Evolutionary conservation across 2,888 invertebrate genomes (phyloP).

Genomic region (Polydrusus tereticollis): DNA sequence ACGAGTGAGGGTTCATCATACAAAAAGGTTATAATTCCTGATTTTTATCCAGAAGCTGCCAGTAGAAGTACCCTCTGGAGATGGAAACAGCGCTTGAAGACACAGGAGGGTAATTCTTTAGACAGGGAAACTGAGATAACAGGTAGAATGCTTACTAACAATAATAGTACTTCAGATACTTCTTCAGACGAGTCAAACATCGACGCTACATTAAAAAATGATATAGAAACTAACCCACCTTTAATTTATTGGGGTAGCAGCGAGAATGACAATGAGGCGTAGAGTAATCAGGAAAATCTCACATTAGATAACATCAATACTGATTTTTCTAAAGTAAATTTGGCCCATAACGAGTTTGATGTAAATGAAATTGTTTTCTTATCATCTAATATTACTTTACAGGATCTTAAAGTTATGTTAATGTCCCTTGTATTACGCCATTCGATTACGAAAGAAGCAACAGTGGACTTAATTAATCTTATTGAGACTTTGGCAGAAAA

Average conservation of each 20-base stretch:
- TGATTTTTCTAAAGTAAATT: background rate
- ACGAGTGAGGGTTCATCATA: background rate
- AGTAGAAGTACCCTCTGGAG: background rate
- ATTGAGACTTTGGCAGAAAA: background rate
- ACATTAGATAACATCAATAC: background rate
- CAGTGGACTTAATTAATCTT: background rate
- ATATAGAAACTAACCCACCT: background rate
- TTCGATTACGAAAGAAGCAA: background rate
- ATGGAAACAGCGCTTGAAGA: background rate
- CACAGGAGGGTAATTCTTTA: background rate
- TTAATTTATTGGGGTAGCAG: background rate
- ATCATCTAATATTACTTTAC: background rate
- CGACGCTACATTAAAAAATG: background rate
- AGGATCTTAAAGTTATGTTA: too few relatives aligned
- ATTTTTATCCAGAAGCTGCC: background rate
- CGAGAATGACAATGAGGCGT: background rate
- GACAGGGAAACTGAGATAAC: background rate
- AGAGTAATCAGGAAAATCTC: background rate
- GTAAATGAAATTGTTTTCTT: background rate
- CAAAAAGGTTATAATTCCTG: background rate
- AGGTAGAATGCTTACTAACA: background rate
- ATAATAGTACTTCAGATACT: background rate
- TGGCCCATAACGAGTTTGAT: background rate
- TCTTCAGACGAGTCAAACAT: background rate
- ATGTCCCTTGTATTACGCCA: background rate